Evolutionary conservation across 2,797 vertebrate genomes (phyloP).

Genomic region (Sebastes minor): DNA sequence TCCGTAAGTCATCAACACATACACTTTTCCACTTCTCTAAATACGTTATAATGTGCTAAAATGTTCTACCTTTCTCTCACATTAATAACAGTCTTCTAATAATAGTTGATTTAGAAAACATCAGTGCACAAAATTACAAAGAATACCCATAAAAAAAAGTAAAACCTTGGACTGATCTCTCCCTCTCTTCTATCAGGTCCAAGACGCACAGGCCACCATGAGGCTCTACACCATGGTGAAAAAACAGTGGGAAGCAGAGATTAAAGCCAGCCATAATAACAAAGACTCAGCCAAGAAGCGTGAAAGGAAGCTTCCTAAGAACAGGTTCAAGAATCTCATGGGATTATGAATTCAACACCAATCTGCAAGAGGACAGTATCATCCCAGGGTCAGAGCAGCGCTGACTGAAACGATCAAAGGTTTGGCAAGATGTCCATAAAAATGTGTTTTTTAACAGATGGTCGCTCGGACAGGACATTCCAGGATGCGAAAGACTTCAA

Average conservation of each 20-base stretch:
- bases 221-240: conserved; percentile 90
- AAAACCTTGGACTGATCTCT: background rate
- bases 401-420: background rate
- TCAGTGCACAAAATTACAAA: background rate
- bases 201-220: conserved; percentile 96
- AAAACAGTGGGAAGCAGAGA: conserved; percentile 88
- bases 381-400: background rate
- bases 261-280: conserved; percentile 71
- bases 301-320: conserved; percentile 39
- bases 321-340: background rate
- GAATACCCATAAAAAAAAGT: background rate
- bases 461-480: background rate
- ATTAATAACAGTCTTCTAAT: background rate
- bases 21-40: background rate
- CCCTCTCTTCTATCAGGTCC: conserved; percentile 79
- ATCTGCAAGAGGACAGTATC: background rate
- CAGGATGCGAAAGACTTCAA: background rate
- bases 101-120: background rate
- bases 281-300: conserved; percentile 31
- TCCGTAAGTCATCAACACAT: conserved; percentile 83
- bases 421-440: background rate
- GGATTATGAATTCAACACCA: conserved; percentile 10
- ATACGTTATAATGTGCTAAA: background rate
- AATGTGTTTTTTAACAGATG: background rate
- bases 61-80: background rate